phyloP scores from a whole-genome alignment of 2,113 vertebrate genomes.

The Esox niger region DNA sequence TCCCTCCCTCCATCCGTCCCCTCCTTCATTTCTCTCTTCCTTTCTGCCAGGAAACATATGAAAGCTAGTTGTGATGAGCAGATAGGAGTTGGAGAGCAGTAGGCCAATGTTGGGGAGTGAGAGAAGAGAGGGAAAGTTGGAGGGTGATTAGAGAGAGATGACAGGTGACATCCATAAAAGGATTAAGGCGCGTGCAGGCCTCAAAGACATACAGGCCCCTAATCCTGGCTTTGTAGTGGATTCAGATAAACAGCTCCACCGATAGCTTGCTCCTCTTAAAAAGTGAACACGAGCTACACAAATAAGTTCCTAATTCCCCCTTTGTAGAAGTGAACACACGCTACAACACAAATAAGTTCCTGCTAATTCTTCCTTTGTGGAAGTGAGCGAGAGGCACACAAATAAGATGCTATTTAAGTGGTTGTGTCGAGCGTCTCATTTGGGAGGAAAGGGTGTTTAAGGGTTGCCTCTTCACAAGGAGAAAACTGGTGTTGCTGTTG shows the following conservation, averaged over 20 bases:
- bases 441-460: constrained; percentile 34
- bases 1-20: constrained; percentile 10
- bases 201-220: constrained; percentile 67
- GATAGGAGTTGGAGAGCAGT: background rate
- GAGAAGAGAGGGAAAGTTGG: constrained; percentile 48
- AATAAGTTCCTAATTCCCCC: constrained; percentile 75
- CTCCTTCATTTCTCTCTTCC: constrained; percentile 41
- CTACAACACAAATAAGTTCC: constrained; percentile 65
- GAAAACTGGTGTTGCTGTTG: background rate
- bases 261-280: constrained; percentile 66
- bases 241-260: constrained; percentile 72
- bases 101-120: background rate
- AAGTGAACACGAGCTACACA: constrained; percentile 73
- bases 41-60: constrained; percentile 33
- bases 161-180: constrained; percentile 77
- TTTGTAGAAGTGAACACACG: constrained; percentile 63
- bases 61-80: constrained; percentile 29
- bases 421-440: constrained; percentile 58
- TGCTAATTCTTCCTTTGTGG: constrained; percentile 64
- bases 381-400: constrained; percentile 4
- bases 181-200: constrained; percentile 61
- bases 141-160: constrained; percentile 74
- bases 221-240: constrained; percentile 71
- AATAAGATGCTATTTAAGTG: constrained; percentile 60
- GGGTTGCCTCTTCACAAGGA: background rate